Conservation (phyloP, 1,140 invertebrate genomes). For the Gyrodactylus bullatarudis region DNA sequence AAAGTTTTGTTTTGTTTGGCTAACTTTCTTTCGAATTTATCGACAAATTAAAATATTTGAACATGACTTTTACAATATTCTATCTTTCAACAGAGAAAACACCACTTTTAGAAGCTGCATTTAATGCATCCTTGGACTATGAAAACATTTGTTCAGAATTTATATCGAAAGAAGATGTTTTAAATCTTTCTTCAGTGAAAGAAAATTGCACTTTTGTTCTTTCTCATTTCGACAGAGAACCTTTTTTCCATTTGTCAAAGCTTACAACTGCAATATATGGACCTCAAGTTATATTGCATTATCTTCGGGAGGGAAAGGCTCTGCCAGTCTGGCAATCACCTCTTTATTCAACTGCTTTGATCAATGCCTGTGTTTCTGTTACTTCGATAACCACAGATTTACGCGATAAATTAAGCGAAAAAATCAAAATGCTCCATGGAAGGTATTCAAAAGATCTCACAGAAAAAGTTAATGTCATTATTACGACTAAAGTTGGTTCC, state of each 20-base stretch:
- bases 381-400: not conserved
- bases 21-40: no score
- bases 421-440: not conserved
- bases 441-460: not conserved
- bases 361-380: not conserved
- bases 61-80: not conserved
- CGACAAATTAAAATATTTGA: no score
- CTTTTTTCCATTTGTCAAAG: not conserved
- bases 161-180: not conserved
- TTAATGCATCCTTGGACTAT: not conserved
- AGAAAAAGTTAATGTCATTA: not conserved
- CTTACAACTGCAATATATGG: not conserved
- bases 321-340: not conserved
- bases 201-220: not conserved
- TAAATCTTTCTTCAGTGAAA: not conserved
- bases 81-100: not conserved
- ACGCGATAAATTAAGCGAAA: not conserved
- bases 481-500: not conserved
- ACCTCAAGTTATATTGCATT: not conserved
- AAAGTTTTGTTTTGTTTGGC: no score
- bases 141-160: not conserved
- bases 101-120: not conserved
- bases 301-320: not conserved
- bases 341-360: not conserved
- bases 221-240: not conserved